Percentiles rank a stretch among this genome's conserved stretches.
Conservation (phyloP, 1,140 invertebrate species). For the Alviniconcha marisindica region DNA sequence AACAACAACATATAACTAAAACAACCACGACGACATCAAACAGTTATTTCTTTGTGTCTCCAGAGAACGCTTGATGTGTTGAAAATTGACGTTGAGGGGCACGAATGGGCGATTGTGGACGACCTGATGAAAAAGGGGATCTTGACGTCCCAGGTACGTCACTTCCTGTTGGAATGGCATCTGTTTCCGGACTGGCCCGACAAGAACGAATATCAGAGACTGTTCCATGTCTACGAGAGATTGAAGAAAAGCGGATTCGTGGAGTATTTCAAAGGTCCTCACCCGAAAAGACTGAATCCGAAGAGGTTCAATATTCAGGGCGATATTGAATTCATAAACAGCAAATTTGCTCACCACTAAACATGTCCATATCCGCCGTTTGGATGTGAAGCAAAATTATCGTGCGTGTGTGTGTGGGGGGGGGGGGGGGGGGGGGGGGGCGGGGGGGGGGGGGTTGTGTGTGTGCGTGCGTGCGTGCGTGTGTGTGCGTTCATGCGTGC, state of each 20-base stretch:
- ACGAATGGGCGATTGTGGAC: conserved; percentile 62
- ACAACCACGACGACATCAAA: too few relatives aligned
- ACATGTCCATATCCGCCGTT: too few relatives aligned
- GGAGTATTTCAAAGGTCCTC: conserved; percentile 39
- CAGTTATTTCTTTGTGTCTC: conserved; percentile 28
- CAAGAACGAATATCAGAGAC: conserved; percentile 44
- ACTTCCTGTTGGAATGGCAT: conserved; percentile 56
- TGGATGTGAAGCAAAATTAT: too few relatives aligned
- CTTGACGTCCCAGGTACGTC: conserved; percentile 44
- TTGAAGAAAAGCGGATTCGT: conserved; percentile 42
- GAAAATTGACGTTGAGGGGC: conserved; percentile 66
- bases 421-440: too few relatives aligned
- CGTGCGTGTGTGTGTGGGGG: too few relatives aligned
- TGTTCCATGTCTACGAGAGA: conserved; percentile 41
- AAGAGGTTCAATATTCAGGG: conserved; percentile 49
- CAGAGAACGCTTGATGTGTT: conserved; percentile 60
- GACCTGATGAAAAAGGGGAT: conserved; percentile 51
- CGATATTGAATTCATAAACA: conserved; percentile 46
- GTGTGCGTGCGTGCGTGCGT: too few relatives aligned
- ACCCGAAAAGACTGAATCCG: conserved; percentile 41
- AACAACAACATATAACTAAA: too few relatives aligned
- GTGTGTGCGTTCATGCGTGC: too few relatives aligned
- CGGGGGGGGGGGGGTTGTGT: too few relatives aligned
- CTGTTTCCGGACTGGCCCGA: conserved; percentile 51
- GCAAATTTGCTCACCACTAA: not conserved